Evolutionary conservation across 2,888 invertebrate species (phyloP), one percentile per base, ranked within the genome.

Genomic region (Drosophila affinis): DNA sequence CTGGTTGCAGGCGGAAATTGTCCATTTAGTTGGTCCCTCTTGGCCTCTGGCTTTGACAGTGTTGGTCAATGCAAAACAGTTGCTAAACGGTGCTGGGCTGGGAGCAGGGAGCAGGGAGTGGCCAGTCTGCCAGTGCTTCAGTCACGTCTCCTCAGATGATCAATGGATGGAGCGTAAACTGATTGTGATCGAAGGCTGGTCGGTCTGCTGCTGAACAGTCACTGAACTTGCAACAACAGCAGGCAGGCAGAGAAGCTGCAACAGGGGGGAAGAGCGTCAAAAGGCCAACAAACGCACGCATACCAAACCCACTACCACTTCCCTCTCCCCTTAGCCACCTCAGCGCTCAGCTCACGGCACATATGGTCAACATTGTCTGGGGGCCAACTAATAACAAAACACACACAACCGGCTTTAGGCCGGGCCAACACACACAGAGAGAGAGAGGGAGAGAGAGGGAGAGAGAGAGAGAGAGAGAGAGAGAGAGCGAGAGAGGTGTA

Each of bases 81-180:
- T 53, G 65, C 47, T 27, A 60, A 62, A n/a, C 29, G 34, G 27
- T 21, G 21, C 21, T 21, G 18, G 18, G 21, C 21, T 21, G 18
- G 18, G 17, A 27, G 34, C 21, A 65, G 18, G 18, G 17, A 27
- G 34, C 21, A 65, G 61, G 72, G 65, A 64, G 52, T 67, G 63
- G 67, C 27, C 39, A 2, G 12, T 12, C 34, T 5, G 3, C n/a
- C 39, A n/a, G 39, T n/a, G 17, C 47, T 17, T 34, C 29, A 29
- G 29, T 29, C 29, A 29, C 29, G 29, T 48, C 48, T 39, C 47
- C 39, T 14, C 53, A 70, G 67, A 63, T 85, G 80, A 84, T 86
- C 83, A 82, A 84, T 84, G 83, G 76, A 71, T 76, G 83, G 78
- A 87, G 81, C 84, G 71, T 83, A 72, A 87, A 86, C 88, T 83